Evolutionary conservation across 30 jellyfish, hydroid and myxozoan genomes (phyloP), one percentile per base, ranked within the genome.

Genomic region (Nemopilema nomurai): DNA sequence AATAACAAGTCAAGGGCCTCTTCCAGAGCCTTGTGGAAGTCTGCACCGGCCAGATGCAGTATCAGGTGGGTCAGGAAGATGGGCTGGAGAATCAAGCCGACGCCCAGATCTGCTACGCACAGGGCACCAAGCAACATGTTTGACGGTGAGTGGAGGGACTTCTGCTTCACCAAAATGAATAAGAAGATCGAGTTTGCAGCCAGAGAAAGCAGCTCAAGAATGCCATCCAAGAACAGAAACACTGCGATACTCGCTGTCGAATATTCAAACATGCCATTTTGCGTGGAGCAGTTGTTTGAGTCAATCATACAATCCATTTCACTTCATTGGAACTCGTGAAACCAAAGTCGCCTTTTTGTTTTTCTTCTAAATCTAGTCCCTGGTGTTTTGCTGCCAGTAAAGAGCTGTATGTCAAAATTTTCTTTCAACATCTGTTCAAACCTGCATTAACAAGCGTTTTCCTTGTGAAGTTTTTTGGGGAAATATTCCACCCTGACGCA

Each of bases 101-200:
- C 49, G 18, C 25, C 20, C 28, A 67, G 81, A 49, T 80, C 89
- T 57, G 30, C 50, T 23, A 67, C 23, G 25, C 89, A 80, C 9
- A 80, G 28, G 27, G 82, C 81, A 0, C 80, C 89, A n/a, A 80
- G 79, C 66, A 80, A 70, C 51, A 80, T 51, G 30, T 80, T 80
- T 18, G 89, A 80, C 22, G 89, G 89, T 3, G 65, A 30, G 28
- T 80, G 81, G 21, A 80, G 81, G 26, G 89, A 65, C 32, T 53
- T 67, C 30, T 68, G 67, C 73, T 80, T 80, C 16, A 68, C 62
- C 22, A 80, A 29, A 0, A 79, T 80, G 28, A 66, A n/a, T 26
- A 80, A 25, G 63, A 80, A 80, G 32, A 64, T 17, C 9, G 57
- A 31, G 65, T 80, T 80, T 8, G 73, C 53, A 18, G 41, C 21